Evolutionary conservation across 2,888 invertebrate species (phyloP), one percentile per base, ranked within the genome.

Genomic region (Tubulanus polymorphus): DNA sequence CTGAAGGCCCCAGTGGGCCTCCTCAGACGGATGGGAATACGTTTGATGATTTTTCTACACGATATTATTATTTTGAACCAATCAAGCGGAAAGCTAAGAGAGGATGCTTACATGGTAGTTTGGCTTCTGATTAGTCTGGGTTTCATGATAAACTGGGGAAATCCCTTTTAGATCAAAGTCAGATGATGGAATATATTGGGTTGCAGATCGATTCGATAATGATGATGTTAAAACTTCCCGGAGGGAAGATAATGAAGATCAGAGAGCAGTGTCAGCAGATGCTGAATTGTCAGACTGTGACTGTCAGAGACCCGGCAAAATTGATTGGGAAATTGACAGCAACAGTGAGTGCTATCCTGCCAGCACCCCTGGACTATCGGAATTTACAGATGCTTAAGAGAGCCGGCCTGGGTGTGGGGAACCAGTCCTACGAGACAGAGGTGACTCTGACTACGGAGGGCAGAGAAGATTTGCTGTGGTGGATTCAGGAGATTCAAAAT

Each of bases 381-480:
- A 27, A 41, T 29, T 29, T 52, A 2, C 56, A 52, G 26, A 56
- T 51, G 51, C 10, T 30, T 12, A 56, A 56, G n/a, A 56, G 41
- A 23, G 41, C 52, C 8, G 29, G 35, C n/a, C 37, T 41, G 28
- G 6, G 28, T 1, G 28, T 30, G 23, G 15, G 45, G 26, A 32
- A 32, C 2, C 35, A 51, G 27, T 6, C 51, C 8, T 41, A 41
- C 41, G 41, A 15, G 41, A 15, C 41, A 15, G 3, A 8, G 15
- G 41, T 41, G 3, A 41, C 5, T 20, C 41, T 41, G 41, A 41
- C 41, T 8, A 5, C 5, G 20, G 41, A 41, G 49, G 48, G 10
- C 41, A 54, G 30, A 50, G 12, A 15, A 41, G 56, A 56, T 25
- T 18, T 56, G 10, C 37, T 25, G 12, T 56, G 56, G 53, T 56